phyloP scores from a whole-genome alignment of 2,888 invertebrate species.

The Masnerella sp. region DNA sequence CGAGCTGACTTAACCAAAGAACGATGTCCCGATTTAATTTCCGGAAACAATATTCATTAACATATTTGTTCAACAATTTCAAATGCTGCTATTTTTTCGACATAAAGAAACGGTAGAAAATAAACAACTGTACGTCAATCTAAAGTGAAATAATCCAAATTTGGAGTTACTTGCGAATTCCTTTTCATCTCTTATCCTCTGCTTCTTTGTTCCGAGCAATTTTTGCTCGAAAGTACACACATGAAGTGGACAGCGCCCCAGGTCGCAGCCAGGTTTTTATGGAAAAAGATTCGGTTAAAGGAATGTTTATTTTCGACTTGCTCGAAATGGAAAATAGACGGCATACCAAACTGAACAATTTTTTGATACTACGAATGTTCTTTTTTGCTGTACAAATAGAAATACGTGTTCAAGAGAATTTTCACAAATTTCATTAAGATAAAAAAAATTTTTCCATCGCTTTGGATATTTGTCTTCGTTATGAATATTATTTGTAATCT shows the following conservation, averaged over 20 bases:
- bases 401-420: no score
- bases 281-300: conserved; percentile 16
- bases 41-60: conserved; percentile 21
- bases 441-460: no score
- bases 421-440: no score
- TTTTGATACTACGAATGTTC: not conserved
- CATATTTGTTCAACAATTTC: conserved; percentile 1
- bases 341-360: conserved; percentile 5
- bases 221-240: conserved; percentile 9
- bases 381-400: no score
- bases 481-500: no score
- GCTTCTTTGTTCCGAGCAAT: not conserved
- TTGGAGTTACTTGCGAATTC: not conserved
- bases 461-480: no score
- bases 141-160: no score
- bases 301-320: conserved; percentile 21
- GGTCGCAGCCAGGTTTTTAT: conserved; percentile 8
- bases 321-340: conserved; percentile 13
- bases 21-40: conserved; percentile 25
- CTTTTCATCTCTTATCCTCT: not conserved
- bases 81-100: not conserved
- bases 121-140: no score
- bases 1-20: conserved; percentile 24
- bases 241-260: conserved; percentile 17
- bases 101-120: no score